A percentile compares a stretch with the other conserved stretches of the same genome.
Evolutionary conservation across 2,888 invertebrate genomes (phyloP).

Genomic region (Netelia inedita): DNA sequence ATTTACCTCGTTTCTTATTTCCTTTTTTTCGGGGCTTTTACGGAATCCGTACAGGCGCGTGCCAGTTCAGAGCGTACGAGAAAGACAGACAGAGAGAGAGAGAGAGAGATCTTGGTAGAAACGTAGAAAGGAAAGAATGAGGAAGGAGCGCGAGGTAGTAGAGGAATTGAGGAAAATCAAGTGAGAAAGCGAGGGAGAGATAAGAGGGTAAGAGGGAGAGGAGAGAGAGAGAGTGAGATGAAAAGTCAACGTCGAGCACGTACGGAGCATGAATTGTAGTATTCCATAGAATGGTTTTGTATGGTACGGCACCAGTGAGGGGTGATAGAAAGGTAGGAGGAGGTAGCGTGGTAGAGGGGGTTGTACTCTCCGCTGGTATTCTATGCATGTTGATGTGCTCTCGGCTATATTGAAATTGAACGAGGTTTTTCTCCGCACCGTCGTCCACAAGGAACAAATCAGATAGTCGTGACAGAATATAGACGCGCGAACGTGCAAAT

Average conservation of each 20-base stretch:
- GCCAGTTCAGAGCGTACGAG: conserved; percentile 48
- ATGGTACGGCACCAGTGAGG: neutral
- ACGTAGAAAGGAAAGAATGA: conserved; percentile 61
- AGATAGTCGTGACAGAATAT: conserved; percentile 49
- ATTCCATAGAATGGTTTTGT: conserved; percentile 20
- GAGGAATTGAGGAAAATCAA: conserved; percentile 46
- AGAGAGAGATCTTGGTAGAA: neutral
- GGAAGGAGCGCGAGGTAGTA: conserved; percentile 55
- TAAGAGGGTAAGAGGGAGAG: neutral
- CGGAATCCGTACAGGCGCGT: conserved; percentile 41
- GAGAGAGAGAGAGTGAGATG: too few relatives aligned
- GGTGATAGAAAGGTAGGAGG: neutral
- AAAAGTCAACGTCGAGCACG: conserved; percentile 14
- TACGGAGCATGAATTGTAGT: conserved; percentile 42
- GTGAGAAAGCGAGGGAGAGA: conserved; percentile 13
- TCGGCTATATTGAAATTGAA: conserved; percentile 53
- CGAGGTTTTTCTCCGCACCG: conserved; percentile 39
- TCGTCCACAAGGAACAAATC: conserved; percentile 43
- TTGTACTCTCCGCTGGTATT: neutral
- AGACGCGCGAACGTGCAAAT: conserved; percentile 1
- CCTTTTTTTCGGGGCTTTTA: neutral
- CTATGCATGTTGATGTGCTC: conserved; percentile 43
- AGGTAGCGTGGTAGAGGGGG: too few relatives aligned
- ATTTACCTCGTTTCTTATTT: conserved; percentile 45
- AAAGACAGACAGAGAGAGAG: conserved; percentile 69